Evolutionary conservation across 2,888 invertebrate genomes (phyloP).

Genomic region (Hydrotaea diabolus): DNA sequence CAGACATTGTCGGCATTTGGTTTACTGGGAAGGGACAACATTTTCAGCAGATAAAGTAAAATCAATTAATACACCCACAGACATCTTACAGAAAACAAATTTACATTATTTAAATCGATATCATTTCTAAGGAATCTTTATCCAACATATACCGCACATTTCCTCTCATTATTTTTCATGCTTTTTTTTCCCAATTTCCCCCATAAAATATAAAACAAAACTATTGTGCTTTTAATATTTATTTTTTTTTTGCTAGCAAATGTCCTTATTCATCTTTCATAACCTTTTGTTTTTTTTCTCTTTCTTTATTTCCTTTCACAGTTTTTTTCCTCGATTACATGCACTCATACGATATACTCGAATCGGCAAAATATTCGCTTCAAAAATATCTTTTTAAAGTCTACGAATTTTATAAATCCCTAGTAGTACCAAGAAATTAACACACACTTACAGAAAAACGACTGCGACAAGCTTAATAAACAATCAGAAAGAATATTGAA

Average conservation of each 20-base stretch:
- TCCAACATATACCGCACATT: too few relatives aligned
- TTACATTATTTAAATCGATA: too few relatives aligned
- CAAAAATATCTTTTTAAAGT: conserved; percentile 64
- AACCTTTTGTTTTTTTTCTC: conserved; percentile 26
- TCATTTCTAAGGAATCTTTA: too few relatives aligned
- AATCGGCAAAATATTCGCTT: conserved; percentile 67
- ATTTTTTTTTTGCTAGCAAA: conserved; percentile 27
- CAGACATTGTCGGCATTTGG: too few relatives aligned
- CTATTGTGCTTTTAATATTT: conserved; percentile 8
- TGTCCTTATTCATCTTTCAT: conserved; percentile 21
- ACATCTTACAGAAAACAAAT: too few relatives aligned
- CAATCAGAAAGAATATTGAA: not conserved
- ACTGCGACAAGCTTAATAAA: conserved; percentile 17
- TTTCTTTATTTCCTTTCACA: conserved; percentile 25
- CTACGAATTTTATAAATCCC: conserved; percentile 67
- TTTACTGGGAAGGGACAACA: too few relatives aligned
- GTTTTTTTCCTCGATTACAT: conserved; percentile 61
- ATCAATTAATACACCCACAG: too few relatives aligned
- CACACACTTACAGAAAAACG: too few relatives aligned
- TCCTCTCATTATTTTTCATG: too few relatives aligned
- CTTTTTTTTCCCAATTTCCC: too few relatives aligned
- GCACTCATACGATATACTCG: conserved; percentile 63
- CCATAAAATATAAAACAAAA: too few relatives aligned
- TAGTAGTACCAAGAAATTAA: conserved; percentile 58
- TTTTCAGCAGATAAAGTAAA: too few relatives aligned